phyloP scores from a whole-genome alignment of 2,888 invertebrate genomes.

The Acleris sparsana region DNA sequence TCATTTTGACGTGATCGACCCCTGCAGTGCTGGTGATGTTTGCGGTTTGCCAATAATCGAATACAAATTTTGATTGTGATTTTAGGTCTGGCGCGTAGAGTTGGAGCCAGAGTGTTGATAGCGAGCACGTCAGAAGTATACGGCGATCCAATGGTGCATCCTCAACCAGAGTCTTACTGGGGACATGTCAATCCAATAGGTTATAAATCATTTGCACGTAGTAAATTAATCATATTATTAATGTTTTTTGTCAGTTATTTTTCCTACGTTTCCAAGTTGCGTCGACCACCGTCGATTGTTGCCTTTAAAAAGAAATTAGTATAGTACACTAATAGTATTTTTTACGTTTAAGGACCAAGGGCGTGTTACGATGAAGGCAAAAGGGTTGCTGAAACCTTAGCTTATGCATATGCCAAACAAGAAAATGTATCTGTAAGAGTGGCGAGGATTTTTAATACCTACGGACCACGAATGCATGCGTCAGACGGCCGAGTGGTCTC shows the following conservation, averaged over 20 bases:
- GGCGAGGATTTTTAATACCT: slow-evolving; percentile 99
- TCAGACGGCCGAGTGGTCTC: slow-evolving; percentile 99
- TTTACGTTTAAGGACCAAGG: slow-evolving; percentile 87
- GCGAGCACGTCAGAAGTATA: slow-evolving; percentile 99
- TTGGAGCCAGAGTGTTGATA: slow-evolving; percentile 95
- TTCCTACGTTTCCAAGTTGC: neutral
- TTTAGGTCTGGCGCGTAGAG: slow-evolving; percentile 93
- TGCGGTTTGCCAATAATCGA: too few relatives aligned
- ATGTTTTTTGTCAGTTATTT: neutral
- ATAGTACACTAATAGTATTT: neutral
- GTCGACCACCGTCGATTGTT: neutral
- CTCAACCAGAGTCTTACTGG: slow-evolving; percentile 99
- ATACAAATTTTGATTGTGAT: neutral
- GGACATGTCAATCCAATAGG: slow-evolving; percentile 99
- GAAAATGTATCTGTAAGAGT: slow-evolving; percentile 97
- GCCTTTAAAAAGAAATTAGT: too few relatives aligned
- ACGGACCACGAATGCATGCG: slow-evolving; percentile 99
- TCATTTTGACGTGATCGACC: too few relatives aligned
- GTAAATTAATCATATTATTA: neutral
- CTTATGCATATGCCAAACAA: slow-evolving; percentile 98
- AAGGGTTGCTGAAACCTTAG: slow-evolving; percentile 96
- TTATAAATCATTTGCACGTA: slow-evolving; percentile 50
- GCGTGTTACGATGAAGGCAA: slow-evolving; percentile 99
- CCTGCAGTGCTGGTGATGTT: too few relatives aligned
- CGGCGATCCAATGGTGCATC: slow-evolving; percentile 99